Evolutionary conservation across 1,140 invertebrate genomes (phyloP).

Genomic region (Lysiphlebus fabarum): DNA sequence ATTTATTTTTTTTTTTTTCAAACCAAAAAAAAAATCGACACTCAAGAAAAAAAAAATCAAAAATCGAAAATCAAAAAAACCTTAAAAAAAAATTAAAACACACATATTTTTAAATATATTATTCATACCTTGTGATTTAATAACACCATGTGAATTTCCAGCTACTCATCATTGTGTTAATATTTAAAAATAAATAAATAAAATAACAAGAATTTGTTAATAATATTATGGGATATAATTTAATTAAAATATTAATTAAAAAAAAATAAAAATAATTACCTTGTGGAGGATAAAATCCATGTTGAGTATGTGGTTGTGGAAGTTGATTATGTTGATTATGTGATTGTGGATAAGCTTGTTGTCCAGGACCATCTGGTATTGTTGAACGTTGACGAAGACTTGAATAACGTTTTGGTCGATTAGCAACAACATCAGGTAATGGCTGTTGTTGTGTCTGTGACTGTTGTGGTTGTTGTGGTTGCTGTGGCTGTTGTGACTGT

Average conservation of each 20-base stretch:
- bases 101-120: slow-evolving; percentile 13
- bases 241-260: not conserved
- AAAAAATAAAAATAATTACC: slow-evolving; percentile 31
- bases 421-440: slow-evolving; percentile 48
- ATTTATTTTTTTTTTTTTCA: not conserved
- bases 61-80: too few species aligned
- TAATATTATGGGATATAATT: not conserved
- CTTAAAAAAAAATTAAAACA: slow-evolving; percentile 1
- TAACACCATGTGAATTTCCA: slow-evolving; percentile 51
- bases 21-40: not conserved
- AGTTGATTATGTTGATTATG: slow-evolving; percentile 38
- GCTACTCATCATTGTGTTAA: slow-evolving; percentile 40
- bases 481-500: slow-evolving; percentile 44
- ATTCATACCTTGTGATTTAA: slow-evolving; percentile 51
- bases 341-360: slow-evolving; percentile 44
- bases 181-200: slow-evolving; percentile 26
- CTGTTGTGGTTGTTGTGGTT: slow-evolving; percentile 33
- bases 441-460: slow-evolving; percentile 32
- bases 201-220: not conserved
- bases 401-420: slow-evolving; percentile 72
- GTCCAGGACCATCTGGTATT: slow-evolving; percentile 43
- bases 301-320: slow-evolving; percentile 41
- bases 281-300: slow-evolving; percentile 45
- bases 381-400: slow-evolving; percentile 66
- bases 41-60: too few species aligned